Evolutionary conservation across 1,140 invertebrate genomes (phyloP), one percentile per base, ranked within the genome.

Genomic region (Habropoda laboriosa): DNA sequence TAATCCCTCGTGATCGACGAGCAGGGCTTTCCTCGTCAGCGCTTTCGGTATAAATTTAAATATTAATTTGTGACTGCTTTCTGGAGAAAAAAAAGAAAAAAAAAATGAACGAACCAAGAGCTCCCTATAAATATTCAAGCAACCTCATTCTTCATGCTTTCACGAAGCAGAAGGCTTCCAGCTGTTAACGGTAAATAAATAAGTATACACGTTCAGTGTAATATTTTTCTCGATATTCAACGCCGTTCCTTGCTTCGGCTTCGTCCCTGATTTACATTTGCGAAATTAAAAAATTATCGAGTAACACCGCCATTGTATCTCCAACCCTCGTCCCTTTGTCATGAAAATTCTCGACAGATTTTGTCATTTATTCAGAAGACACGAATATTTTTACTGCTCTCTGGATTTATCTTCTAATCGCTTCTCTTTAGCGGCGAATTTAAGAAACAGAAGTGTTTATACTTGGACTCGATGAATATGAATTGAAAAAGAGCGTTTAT

Each of bases 51-150:
- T 74, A 74, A 74, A 74, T 74, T 74, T 67, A 53, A 55, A 75
- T 75, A 75, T 75, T 67, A 75, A 75, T 75, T 75, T 67, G 35
- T 42, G 58, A 66, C 73, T 75, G 30, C 73, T 27, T 75, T 75
- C 49, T 49, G 21, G n/a, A n/a, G n/a, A n/a, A n/a, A n/a, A 16
- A 32, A 40, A 68, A 38, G 40, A 64, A 64, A 64, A 64, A 64
- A 63, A 51, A 32, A 74, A 67, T 67, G 49, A 75, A 58, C 55
- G 24, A 70, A 64, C 38, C 45, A 49, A 27, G 61, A 45, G 51
- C 51, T 38, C 21, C 38, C 27, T 40, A 75, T 75, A 75, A 75
- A 67, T 75, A 75, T 75, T 67, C 61, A 40, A 53, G 24, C 38
- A 66, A 75, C 47, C 61, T 35, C 47, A n/a, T 67, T 71, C 30